Evolutionary conservation across 1,140 invertebrate species (phyloP), one percentile per base, ranked within the genome.

Genomic region (Euglossa dilemma): DNA sequence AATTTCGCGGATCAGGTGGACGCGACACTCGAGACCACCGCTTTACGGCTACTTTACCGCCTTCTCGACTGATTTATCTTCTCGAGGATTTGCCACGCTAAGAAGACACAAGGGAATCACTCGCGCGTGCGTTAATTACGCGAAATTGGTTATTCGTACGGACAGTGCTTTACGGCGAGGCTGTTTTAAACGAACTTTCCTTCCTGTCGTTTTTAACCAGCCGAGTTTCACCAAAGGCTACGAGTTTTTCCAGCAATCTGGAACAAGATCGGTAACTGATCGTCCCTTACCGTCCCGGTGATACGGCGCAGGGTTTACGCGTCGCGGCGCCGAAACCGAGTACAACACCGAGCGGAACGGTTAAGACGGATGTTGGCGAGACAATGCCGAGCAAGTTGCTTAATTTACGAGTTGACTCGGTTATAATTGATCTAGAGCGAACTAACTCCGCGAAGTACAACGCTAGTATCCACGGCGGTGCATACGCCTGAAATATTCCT

Each of bases 121-220:
- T 63, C 18, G 36, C 54, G 36, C 36, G 25, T 85, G 76, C 83
- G 86, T 83, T 89, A 89, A 89, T 89, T 88, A 88, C 75, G 43
- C 52, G 72, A 71, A 85, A 89, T 89, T 88, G 87, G 78, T 82
- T 74, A 76, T 81, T 85, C 81, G 67, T 57, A 47, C 36, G 50
- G 50, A 87, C 54, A 43, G 59, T 63, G 59, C 52, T 71, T 64
- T 28, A 52, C 64, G 56, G 64, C 43, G 76, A 87, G 85, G 72
- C 83, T 43, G 63, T 85, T 73, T 87, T 78, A 82, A 74, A 52
- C 52, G 36, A 88, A 88, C 74, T 87, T 85, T 85, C 77, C 73
- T 87, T 36, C 56, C 16, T 25, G 8, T 20, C 5, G 43, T 54
- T 74, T 28, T 85, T 87, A 79, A 87, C 52, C 75, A 20, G n/a